Percentiles rank a stretch among this genome's conserved stretches.
Evolutionary conservation across 2,888 invertebrate genomes (phyloP).

Genomic region (Brenthis hecate): DNA sequence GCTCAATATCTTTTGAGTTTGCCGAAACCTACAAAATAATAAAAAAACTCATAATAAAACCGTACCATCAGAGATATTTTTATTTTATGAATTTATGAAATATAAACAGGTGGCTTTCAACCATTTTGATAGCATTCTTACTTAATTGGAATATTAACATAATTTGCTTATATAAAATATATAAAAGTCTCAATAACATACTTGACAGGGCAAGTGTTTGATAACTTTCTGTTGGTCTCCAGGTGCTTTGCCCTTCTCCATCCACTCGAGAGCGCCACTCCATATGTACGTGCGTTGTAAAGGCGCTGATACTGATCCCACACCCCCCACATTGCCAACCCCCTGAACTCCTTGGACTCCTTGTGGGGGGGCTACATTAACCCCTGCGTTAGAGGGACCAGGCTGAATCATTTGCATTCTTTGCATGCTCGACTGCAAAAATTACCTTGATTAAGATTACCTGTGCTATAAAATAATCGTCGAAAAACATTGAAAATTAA

Average conservation of each 20-base stretch:
- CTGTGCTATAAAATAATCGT: background rate
- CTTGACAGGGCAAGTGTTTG: conserved; percentile 84
- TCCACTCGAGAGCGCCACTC: conserved; percentile 95
- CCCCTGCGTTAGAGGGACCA: conserved; percentile 47
- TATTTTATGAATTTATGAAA: no score
- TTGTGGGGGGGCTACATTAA: conserved; percentile 23
- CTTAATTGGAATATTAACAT: background rate
- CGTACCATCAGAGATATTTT: no score
- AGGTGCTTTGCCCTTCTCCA: conserved; percentile 92
- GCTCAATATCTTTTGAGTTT: conserved; percentile 90
- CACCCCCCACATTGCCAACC: conserved; percentile 24
- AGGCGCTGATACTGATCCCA: conserved; percentile 35
- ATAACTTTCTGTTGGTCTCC: conserved; percentile 90
- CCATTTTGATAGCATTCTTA: no score
- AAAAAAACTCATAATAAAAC: no score
- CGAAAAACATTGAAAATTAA: background rate
- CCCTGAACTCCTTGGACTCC: conserved; percentile 19
- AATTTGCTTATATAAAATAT: background rate
- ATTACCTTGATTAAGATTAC: background rate
- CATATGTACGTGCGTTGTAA: conserved; percentile 82
- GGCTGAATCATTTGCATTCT: conserved; percentile 64
- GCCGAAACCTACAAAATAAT: conserved; percentile 70
- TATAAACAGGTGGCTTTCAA: no score
- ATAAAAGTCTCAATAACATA: conserved; percentile 36
- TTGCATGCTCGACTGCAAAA: conserved; percentile 48